Conservation (phyloP, 1,140 invertebrate species). For the Euwallacea fornicatus region DNA sequence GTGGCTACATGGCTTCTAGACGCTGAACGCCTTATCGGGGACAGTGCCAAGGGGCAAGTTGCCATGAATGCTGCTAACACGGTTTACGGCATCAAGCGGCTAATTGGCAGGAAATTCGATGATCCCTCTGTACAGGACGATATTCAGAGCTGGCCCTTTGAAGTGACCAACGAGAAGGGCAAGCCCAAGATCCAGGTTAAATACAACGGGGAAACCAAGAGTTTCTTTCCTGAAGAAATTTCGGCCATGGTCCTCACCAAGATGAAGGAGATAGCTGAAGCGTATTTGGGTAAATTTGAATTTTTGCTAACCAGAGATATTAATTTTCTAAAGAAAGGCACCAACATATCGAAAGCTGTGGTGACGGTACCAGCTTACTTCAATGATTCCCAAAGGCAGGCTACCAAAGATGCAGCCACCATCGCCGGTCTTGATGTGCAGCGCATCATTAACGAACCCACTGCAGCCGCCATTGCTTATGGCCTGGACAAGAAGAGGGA, state of each 20-base stretch:
- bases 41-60: conserved; percentile 78
- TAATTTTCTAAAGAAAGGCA: conserved; percentile 6
- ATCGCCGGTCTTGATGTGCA: conserved; percentile 67
- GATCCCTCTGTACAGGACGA: conserved; percentile 67
- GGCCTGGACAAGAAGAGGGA: conserved; percentile 64
- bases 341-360: conserved; percentile 53
- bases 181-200: conserved; percentile 63
- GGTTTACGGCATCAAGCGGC: conserved; percentile 60
- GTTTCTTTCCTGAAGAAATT: conserved; percentile 69
- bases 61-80: conserved; percentile 76
- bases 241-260: conserved; percentile 82
- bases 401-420: conserved; percentile 57
- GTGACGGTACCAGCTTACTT: conserved; percentile 57
- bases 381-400: conserved; percentile 52
- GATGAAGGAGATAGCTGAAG: conserved; percentile 70
- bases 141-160: conserved; percentile 68
- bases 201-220: conserved; percentile 59
- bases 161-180: conserved; percentile 62
- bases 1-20: conserved; percentile 55
- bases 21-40: conserved; percentile 83
- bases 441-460: conserved; percentile 73
- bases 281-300: conserved; percentile 50
- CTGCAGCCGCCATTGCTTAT: conserved; percentile 70
- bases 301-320: background rate
- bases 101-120: conserved; percentile 61